A percentile compares a stretch with the other conserved stretches of the same genome.
Evolutionary conservation across 2,888 invertebrate genomes (phyloP).

Genomic region (Orchesella flavescens): DNA sequence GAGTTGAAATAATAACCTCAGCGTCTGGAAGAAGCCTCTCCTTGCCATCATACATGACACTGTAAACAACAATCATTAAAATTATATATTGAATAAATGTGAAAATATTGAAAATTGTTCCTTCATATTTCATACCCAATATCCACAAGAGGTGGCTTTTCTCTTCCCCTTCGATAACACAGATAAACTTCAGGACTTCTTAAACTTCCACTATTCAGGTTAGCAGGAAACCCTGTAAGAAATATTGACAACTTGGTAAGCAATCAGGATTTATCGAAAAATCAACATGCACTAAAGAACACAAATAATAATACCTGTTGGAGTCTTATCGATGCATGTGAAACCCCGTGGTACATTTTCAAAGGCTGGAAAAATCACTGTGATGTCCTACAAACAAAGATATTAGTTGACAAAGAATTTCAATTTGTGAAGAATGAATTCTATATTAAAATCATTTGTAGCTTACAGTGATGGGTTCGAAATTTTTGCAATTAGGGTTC

Average conservation of each 20-base stretch:
- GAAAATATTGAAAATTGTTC: slow-evolving; percentile 32
- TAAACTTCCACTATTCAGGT: slow-evolving; percentile 97
- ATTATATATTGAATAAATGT: slow-evolving; percentile 17
- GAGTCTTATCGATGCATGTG: slow-evolving; percentile 84
- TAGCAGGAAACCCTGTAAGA: slow-evolving; percentile 84
- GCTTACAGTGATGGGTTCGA: slow-evolving; percentile 88
- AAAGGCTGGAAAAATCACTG: slow-evolving; percentile 90
- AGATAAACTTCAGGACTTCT: slow-evolving; percentile 94
- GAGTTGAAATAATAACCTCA: slow-evolving; percentile 89
- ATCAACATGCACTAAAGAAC: background rate
- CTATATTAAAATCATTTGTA: too few relatives aligned
- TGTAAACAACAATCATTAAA: slow-evolving; percentile 75
- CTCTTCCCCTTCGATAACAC: slow-evolving; percentile 92
- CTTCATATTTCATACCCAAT: slow-evolving; percentile 82
- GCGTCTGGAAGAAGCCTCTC: slow-evolving; percentile 96
- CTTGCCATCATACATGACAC: slow-evolving; percentile 97
- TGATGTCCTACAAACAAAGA: slow-evolving; percentile 81
- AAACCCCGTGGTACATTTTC: slow-evolving; percentile 89
- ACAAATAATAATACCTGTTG: slow-evolving; percentile 77
- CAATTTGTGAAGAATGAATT: too few relatives aligned
- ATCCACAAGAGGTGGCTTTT: slow-evolving; percentile 97
- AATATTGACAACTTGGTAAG: background rate
- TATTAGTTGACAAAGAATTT: slow-evolving; percentile 1
- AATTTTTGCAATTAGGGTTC: slow-evolving; percentile 86
- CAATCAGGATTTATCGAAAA: background rate